Percentiles rank a stretch among this genome's conserved stretches.
Conservation (phyloP, 2,888 invertebrate genomes). For the Thymelicus sylvestris region DNA sequence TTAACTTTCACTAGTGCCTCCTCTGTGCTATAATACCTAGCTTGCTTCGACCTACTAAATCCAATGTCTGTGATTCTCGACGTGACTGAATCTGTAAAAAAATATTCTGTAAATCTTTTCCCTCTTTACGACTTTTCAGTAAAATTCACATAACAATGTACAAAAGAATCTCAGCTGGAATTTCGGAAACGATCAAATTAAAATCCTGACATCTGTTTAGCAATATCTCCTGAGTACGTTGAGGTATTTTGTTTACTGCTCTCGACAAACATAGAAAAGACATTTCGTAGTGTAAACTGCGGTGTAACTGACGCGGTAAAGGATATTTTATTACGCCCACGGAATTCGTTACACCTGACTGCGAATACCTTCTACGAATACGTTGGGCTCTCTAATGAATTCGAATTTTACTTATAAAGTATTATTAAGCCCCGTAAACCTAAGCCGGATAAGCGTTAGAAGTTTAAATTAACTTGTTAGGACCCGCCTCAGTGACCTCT, state of each 20-base stretch:
- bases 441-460: constrained; percentile 69
- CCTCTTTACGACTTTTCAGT: no score
- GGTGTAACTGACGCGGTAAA: background rate
- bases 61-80: no score
- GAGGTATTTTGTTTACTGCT: background rate
- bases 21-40: constrained; percentile 1
- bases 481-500: constrained; percentile 52
- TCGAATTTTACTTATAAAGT: constrained; percentile 62
- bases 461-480: constrained; percentile 79
- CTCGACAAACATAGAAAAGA: background rate
- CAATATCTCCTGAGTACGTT: background rate
- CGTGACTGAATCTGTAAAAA: no score
- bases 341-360: constrained; percentile 16
- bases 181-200: background rate
- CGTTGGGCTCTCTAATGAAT: constrained; percentile 46
- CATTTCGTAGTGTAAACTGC: background rate
- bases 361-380: background rate
- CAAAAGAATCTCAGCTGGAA: no score
- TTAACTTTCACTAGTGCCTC: constrained; percentile 21
- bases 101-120: no score
- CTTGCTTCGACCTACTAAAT: no score
- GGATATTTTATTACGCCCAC: constrained; percentile 6
- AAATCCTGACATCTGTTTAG: background rate
- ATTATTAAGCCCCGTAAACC: constrained; percentile 63
- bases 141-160: no score